Base-by-base conservation (phyloP, 1,140 invertebrate genomes). In the Harlomillsia oculata region DNA sequence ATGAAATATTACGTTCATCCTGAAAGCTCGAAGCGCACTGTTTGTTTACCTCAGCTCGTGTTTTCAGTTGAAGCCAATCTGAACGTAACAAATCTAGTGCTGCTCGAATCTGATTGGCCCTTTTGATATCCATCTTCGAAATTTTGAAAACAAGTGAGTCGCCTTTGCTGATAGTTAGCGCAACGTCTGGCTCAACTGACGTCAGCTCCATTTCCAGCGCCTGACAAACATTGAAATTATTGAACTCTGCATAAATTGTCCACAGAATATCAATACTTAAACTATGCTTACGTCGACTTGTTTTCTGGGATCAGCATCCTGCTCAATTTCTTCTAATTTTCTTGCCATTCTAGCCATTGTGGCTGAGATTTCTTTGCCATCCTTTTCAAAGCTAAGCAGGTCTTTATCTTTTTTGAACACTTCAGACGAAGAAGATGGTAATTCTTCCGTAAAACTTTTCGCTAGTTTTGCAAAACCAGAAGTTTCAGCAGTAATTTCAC, bases 111-210 rank as follows among this genome's bases (percentile, higher is more conserved):
- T 52, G 53, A 53, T 59, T 63, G 6, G 58, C 55, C 23, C 41
- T 54, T n/a, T 51, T 39, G n/a, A 62, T 43, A 37, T 62, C 60
- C 14, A 59, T 23, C 30, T 65, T 60, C 21, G 82, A 80, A 2
- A 82, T 78, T 52, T 76, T 76, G 62, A 83, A 74, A 1, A 87
- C 82, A 29, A 88, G 71, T 39, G 82, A 81, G 68, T 88, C 85
- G 1, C 85, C 85, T 67, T 80, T 79, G 13, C 84, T 87, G 40
- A 89, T 87, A 16, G 87, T 71, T 39, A 81, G 80, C 11, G 85
- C 84, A 48, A 84, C 84, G 69, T 87, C 85, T 0, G 85, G 83
- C 5, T 85, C 84, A 50, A 87, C 69, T 41, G 72, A 72, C 26
- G 45, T 57, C 40, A 67, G 25, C 18, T 66, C 61, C 39, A 62